phyloP scores from a whole-genome alignment of 2,888 invertebrate genomes.

The Eilema caniola region DNA sequence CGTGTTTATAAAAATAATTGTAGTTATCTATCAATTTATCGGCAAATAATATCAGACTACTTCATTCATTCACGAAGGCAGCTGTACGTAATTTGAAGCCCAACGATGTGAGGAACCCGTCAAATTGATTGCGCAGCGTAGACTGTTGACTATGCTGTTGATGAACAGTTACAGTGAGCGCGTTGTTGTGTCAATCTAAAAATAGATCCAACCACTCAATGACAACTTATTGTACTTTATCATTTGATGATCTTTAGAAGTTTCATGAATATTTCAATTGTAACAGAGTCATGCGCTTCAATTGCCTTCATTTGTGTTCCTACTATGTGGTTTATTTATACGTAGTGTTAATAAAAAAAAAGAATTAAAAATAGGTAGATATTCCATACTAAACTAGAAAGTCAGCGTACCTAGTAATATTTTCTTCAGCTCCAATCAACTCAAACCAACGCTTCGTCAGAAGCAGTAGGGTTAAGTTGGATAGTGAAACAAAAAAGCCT shows the following conservation, averaged over 20 bases:
- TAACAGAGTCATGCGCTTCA: slow-evolving; percentile 46
- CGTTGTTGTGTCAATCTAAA: slow-evolving; percentile 73
- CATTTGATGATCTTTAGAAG: slow-evolving; percentile 55
- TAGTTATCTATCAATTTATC: not conserved
- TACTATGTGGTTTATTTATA: slow-evolving; percentile 20
- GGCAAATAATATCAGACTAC: slow-evolving; percentile 14
- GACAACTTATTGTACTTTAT: slow-evolving; percentile 65
- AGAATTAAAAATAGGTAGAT: not conserved
- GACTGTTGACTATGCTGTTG: slow-evolving; percentile 51
- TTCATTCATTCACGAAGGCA: slow-evolving; percentile 6
- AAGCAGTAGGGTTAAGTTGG: no score
- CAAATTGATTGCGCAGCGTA: slow-evolving; percentile 80
- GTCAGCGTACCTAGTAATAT: not conserved
- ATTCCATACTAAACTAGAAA: not conserved
- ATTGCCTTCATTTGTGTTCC: slow-evolving; percentile 42
- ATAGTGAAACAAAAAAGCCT: no score
- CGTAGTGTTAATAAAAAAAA: slow-evolving; percentile 10
- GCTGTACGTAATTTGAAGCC: slow-evolving; percentile 42
- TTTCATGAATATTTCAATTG: slow-evolving; percentile 57
- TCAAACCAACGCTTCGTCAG: not conserved
- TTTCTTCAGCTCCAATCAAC: not conserved
- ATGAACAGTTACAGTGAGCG: slow-evolving; percentile 60
- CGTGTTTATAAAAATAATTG: no score
- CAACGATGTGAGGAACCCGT: slow-evolving; percentile 70
- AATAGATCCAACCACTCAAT: slow-evolving; percentile 73